phyloP scores from a whole-genome alignment of 2,797 vertebrate species.

The Chaenodraco wilsoni region DNA sequence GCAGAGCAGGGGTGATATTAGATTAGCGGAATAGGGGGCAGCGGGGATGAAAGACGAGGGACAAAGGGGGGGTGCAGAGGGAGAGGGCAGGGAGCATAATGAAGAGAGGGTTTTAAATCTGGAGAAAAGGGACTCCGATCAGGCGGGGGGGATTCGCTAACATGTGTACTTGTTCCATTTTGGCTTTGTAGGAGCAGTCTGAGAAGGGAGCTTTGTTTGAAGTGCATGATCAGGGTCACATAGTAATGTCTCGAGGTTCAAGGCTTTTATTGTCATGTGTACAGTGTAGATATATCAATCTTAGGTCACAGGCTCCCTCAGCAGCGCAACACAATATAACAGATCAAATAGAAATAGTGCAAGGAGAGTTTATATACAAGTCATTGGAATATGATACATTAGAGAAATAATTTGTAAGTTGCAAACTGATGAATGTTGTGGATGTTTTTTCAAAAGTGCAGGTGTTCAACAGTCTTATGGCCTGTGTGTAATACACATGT shows the following conservation, averaged over 20 bases:
- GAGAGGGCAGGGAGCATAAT: conserved; percentile 65
- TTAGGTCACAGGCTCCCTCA: too few species aligned
- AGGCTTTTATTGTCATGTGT: too few species aligned
- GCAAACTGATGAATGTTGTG: too few species aligned
- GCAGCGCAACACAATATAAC: too few species aligned
- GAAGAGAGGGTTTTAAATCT: conserved; percentile 65
- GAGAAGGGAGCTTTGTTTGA: conserved; percentile 33
- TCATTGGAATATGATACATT: too few species aligned
- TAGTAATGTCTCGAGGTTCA: neutral
- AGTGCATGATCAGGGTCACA: conserved; percentile 35
- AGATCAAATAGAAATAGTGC: too few species aligned
- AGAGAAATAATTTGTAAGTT: too few species aligned
- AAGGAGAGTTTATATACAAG: too few species aligned
- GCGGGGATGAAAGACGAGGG: conserved; percentile 69
- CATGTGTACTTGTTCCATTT: conserved; percentile 62
- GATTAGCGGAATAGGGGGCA: conserved; percentile 74
- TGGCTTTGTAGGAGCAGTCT: conserved; percentile 42
- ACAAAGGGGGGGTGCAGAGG: conserved; percentile 69
- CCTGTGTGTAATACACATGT: neutral
- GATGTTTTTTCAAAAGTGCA: neutral
- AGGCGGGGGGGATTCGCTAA: conserved; percentile 59
- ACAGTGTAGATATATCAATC: too few species aligned
- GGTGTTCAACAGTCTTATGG: too few species aligned
- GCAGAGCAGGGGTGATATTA: conserved; percentile 77
- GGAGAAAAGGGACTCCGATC: conserved; percentile 64